phyloP scores from a whole-genome alignment of 2,113 vertebrate species.

The Mus spicilegus region DNA sequence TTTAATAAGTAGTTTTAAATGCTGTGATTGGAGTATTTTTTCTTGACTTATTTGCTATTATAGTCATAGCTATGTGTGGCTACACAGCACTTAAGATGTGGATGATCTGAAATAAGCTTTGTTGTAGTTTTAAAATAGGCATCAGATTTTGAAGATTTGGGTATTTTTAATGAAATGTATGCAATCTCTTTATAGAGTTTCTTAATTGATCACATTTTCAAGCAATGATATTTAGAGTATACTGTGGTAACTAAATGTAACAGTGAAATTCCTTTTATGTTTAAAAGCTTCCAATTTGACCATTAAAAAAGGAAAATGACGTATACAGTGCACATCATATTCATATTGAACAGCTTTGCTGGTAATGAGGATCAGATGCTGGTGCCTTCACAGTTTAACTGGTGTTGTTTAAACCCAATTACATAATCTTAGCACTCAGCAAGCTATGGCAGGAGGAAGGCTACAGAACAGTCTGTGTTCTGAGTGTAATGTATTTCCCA shows the following conservation, averaged over 20 bases:
- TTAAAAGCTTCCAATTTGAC: neutral
- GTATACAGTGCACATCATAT: neutral
- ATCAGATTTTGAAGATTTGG: neutral
- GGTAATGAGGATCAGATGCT: neutral
- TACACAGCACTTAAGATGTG: neutral
- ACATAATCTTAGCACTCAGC: neutral
- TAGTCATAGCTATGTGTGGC: neutral
- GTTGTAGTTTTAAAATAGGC: neutral
- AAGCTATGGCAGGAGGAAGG: neutral
- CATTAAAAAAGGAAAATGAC: constrained; percentile 1
- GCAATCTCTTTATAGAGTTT: neutral
- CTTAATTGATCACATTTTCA: constrained; percentile 18
- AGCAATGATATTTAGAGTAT: constrained; percentile 35
- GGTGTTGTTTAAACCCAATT: neutral
- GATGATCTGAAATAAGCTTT: neutral
- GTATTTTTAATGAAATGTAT: neutral
- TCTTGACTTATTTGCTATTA: neutral
- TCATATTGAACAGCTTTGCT: neutral
- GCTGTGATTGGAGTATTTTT: constrained; percentile 17
- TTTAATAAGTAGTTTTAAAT: constrained; percentile 18
- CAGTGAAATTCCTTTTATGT: constrained; percentile 14
- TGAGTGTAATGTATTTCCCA: neutral
- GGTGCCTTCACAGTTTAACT: neutral
- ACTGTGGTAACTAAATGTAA: neutral
- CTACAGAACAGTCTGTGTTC: neutral